Percentiles rank a stretch among this genome's conserved stretches.
Evolutionary conservation across 1,140 invertebrate genomes (phyloP).

Genomic region (Zaprionus inermis): DNA sequence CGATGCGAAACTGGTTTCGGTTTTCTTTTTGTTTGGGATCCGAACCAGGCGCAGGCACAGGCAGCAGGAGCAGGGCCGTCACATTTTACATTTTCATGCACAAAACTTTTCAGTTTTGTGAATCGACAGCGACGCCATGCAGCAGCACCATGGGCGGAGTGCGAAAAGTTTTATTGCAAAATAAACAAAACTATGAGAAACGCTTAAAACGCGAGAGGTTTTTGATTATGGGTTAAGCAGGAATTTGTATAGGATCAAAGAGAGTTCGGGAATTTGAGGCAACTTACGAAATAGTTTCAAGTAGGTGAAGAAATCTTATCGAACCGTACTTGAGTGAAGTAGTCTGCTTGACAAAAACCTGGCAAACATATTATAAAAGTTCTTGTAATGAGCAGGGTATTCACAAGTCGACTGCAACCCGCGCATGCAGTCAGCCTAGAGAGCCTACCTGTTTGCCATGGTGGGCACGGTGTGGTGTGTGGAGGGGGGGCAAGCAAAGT

Average conservation of each 20-base stretch:
- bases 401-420: background rate
- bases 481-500: slow-evolving; percentile 19
- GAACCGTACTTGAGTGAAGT: too few relatives aligned
- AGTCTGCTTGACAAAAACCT: too few relatives aligned
- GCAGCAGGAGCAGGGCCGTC: slow-evolving; percentile 4
- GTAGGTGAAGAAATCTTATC: too few relatives aligned
- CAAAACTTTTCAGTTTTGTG: slow-evolving; percentile 65
- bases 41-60: slow-evolving; percentile 11
- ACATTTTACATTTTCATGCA: slow-evolving; percentile 74
- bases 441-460: slow-evolving; percentile 40
- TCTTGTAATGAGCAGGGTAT: slow-evolving; percentile 13
- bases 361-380: background rate
- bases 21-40: slow-evolving; percentile 55
- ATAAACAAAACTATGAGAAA: slow-evolving; percentile 14
- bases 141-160: slow-evolving; percentile 32
- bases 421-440: too few relatives aligned
- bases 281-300: too few relatives aligned
- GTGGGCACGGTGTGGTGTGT: background rate
- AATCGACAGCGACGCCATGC: slow-evolving; percentile 45
- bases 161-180: slow-evolving; percentile 34
- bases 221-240: slow-evolving; percentile 16
- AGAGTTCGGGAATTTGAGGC: background rate
- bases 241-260: slow-evolving; percentile 19
- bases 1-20: slow-evolving; percentile 67
- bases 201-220: background rate